Base-by-base conservation (phyloP, 2,888 invertebrate species). In the Scrobipalpa costella region DNA sequence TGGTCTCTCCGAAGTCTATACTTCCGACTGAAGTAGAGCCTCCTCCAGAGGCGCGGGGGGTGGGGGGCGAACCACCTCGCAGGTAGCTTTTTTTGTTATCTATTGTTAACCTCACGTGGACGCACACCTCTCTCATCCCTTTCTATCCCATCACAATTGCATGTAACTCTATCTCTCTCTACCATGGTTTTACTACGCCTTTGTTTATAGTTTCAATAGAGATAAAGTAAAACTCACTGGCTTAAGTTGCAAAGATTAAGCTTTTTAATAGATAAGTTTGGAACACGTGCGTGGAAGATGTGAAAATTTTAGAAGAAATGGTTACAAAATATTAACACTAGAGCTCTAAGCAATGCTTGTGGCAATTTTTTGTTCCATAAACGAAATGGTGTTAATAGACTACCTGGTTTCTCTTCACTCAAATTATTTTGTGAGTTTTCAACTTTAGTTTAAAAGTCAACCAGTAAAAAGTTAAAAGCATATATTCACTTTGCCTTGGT, bases 41-140 rank as follows among this genome's bases (percentile, higher is more conserved):
- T n/a, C 21, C 68, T 69, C 67, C 74, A 78, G 78, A 77, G 78
- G 75, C 68, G 69, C 67, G 71, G 70, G 73, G 71, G 64, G 85
- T 79, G 85, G 83, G 84, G 83, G 77, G 76, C 73, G 68, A 83
- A 84, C 87, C 86, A 84, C 87, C 86, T 86, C 84, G 82, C 90
- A 90, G 91, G 90, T 90, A 90, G 77, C 70, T 74, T 85, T 88
- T 85, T 88, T 88, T 88, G 74, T 81, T 80, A 81, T 81, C 90
- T 88, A 88, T 90, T 90, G 90, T 90, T 87, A 85, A 84, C 84
- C 84, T 85, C 90, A 89, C 88, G 89, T 90, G 89, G 85, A 83
- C n/a, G n/a, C 75, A 76, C 72, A 55, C 15, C n/a, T 71, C 65
- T 62, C 65, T 75, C 67, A 67, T 89, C 86, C 81, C 84, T 79